Conservation (phyloP, 2,113 vertebrate species). For the Campylorhamphus procurvoides region DNA sequence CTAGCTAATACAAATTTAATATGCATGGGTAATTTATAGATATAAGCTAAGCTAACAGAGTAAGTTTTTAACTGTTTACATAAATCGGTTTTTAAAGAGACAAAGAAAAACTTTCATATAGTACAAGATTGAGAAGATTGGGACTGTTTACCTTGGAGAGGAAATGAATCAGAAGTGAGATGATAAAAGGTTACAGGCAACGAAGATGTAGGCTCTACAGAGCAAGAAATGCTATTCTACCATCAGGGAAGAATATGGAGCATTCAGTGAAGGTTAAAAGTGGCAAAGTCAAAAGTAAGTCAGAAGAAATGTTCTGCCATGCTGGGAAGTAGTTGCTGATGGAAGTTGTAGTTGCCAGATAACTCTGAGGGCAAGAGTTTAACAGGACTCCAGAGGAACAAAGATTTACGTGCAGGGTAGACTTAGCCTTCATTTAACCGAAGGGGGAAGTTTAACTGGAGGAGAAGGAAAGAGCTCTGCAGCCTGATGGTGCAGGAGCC, state of each 20-base stretch:
- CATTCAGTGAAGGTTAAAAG: background rate
- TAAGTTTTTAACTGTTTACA: constrained; percentile 50
- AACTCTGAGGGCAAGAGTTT: background rate
- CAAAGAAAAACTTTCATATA: constrained; percentile 21
- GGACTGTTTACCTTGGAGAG: constrained; percentile 46
- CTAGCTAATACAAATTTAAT: constrained; percentile 45
- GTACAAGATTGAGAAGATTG: constrained; percentile 13
- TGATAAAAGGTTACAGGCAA: constrained; percentile 49
- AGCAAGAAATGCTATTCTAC: background rate
- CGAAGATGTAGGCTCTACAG: background rate
- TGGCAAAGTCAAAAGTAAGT: constrained; percentile 4
- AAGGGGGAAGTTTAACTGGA: background rate
- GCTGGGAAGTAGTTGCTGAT: background rate
- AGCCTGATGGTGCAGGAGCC: background rate
- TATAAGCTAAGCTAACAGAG: constrained; percentile 44
- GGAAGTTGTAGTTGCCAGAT: accelerated
- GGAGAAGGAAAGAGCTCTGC: background rate
- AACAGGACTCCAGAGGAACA: background rate
- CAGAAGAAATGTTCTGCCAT: background rate
- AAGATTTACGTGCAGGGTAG: background rate
- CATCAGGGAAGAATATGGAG: background rate
- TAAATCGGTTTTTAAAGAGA: constrained; percentile 58
- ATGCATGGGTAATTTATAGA: constrained; percentile 17
- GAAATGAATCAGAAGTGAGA: constrained; percentile 46
- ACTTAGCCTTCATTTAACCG: background rate